Conservation (phyloP, 2,113 vertebrate genomes). For the Lipophrys pholis region DNA sequence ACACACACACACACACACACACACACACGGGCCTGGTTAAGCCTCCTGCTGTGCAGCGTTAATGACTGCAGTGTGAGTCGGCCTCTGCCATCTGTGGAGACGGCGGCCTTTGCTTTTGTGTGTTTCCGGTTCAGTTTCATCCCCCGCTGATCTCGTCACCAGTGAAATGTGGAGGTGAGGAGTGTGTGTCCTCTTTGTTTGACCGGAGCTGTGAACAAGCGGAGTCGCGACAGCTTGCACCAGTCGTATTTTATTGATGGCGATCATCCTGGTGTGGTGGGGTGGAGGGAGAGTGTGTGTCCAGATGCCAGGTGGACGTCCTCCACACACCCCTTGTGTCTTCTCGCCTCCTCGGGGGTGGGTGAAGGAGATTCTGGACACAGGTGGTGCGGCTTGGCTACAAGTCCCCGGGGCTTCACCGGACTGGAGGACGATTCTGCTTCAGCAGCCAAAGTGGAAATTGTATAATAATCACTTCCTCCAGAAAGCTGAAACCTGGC, state of each 20-base stretch:
- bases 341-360: conserved; percentile 1
- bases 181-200: conserved; percentile 50
- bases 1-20: background rate
- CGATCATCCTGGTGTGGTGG: conserved; percentile 36
- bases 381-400: too few relatives aligned
- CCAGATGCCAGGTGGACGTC: conserved; percentile 23
- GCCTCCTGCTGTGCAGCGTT: conserved; percentile 47
- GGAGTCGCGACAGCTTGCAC: conserved; percentile 33
- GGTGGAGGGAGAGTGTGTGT: background rate
- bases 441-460: too few relatives aligned
- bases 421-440: too few relatives aligned
- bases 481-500: too few relatives aligned
- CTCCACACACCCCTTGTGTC: background rate
- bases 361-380: background rate
- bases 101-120: conserved; percentile 14
- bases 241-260: conserved; percentile 43
- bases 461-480: too few relatives aligned
- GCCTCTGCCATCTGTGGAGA: conserved; percentile 64
- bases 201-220: background rate
- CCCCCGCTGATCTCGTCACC: conserved; percentile 37
- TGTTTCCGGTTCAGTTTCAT: conserved; percentile 43
- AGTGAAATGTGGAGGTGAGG: conserved; percentile 33
- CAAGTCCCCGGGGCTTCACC: background rate
- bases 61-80: conserved; percentile 33
- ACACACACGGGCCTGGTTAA: conserved; percentile 24